Base-by-base conservation (phyloP, 2,797 vertebrate species). In the Sebastolobus alascanus region DNA sequence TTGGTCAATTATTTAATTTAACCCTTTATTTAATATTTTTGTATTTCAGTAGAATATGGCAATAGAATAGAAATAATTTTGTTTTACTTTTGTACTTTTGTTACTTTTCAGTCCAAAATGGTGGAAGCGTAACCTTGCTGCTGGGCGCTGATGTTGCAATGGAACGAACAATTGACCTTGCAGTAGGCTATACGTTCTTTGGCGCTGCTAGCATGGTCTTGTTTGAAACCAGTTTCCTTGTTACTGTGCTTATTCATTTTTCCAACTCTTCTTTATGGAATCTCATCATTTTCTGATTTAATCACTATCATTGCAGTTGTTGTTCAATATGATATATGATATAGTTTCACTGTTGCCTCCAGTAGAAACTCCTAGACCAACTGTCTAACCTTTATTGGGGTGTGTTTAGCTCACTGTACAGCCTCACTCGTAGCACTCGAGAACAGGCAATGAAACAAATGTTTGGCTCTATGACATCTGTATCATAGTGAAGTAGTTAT, bases 371-470 rank as follows among this genome's bases (percentile, higher is more conserved):
- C 43, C 16, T 18, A 18, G 6, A n/a, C 8, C 50, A 10, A 5
- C 20, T n/a, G 50, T 52, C 3, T 50, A 50, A 50, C 43, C 43
- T 38, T 40, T 40, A 38, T 25, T 43, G 22, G 1, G 43, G 13
- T 64, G 35, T 0, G 12, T 11, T 40, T 27, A 27, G 37, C 37
- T 43, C 60, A 16, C 56, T 25, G 43, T 46, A 46, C 43, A 46
- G 16, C 1, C 10, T 7, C 33, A n/a, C 33, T 35, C 1, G 0
- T n/a, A 31, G 27, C 43, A 0, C 43, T 1, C 5, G 2, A 29
- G 54, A 22, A n/a, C 33, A 54, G 50, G 33, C 61, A 68, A 58
- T 65, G 35, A 75, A 76, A 76, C 2, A 79, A 65, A 70, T n/a
- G 7, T 64, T 82, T 46, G 25, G 4, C 50, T 70, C n/a, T 4